Conservation (phyloP, 2,113 vertebrate species). For the Piliocolobus tephrosceles region DNA sequence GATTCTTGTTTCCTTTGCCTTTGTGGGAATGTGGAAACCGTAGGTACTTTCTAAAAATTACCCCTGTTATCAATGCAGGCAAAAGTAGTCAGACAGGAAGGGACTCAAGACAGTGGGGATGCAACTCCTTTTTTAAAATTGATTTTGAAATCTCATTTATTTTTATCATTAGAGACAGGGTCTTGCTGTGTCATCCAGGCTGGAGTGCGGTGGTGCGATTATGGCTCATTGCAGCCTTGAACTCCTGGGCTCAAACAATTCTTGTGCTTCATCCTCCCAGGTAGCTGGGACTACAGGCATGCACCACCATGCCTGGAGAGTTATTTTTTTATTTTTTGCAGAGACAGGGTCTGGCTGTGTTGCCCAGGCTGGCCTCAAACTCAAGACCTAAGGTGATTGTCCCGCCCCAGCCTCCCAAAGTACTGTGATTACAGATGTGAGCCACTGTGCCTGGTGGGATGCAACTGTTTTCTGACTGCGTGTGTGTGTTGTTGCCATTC, state of each 20-base stretch:
- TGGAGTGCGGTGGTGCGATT: background rate
- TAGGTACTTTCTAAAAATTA: background rate
- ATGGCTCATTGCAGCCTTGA: background rate
- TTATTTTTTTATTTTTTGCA: background rate
- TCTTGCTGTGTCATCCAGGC: background rate
- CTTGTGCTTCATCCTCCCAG: background rate
- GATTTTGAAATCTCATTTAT: no score
- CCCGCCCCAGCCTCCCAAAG: background rate
- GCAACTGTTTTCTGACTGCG: background rate
- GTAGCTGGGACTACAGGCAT: background rate
- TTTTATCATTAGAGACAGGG: background rate
- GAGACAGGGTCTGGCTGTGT: background rate
- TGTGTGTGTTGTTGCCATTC: background rate
- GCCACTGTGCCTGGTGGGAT: no score
- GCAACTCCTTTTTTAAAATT: no score
- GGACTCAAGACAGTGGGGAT: accelerated
- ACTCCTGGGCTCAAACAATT: background rate
- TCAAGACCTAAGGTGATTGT: background rate
- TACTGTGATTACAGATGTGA: background rate
- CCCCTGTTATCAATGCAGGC: accelerated
- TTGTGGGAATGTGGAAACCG: background rate
- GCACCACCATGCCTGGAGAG: background rate
- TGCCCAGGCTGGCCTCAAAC: background rate
- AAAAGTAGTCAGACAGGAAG: background rate
- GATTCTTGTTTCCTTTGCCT: background rate